Base-by-base conservation (phyloP, 2,888 invertebrate species). In the Limnephilus lunatus region DNA sequence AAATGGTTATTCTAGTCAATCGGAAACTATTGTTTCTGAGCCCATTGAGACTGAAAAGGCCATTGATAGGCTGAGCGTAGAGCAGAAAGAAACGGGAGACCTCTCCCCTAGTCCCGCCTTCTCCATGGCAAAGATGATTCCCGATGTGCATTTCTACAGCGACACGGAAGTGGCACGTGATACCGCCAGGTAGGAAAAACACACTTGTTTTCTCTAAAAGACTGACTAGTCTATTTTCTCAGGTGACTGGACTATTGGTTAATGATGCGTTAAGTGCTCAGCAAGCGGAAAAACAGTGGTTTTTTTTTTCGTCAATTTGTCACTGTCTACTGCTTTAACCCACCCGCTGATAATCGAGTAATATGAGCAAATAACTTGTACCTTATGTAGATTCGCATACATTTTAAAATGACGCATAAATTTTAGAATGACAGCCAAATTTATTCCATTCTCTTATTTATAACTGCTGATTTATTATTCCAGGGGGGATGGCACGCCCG, bases 121-220 rank as follows among this genome's bases (percentile, higher is more conserved):
- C 35, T 94, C 95, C 91, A 95, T 95, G 93, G 94, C 94, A 85
- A 95, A 95, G 94, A 92, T 92, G 94, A 94, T 94, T 94, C 96
- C 97, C 15, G 98, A 98, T 95, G 97, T 98, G 94, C 98, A 99
- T 95, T 99, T 99, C 96, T 99, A 98, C 95, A 99, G 99, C 95
- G 99, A 99, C 95, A 98, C 98, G 0, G 99, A 99, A 96, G 96
- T 98, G 89, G 98, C 98, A n/a, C 97, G 85, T 87, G 91, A 90
- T 12, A 53, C 86, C 44, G 89, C 48, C 81, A 91, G 92, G 92
- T 92, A 90, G 68, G 68, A 68, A 68, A 68, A 9, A 7, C 25
- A 25, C 25, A 7, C 68, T 68, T 25, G 9, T 68, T 68, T 25
- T 9, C 68, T 68, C 11, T 25, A 25, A n/a, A 25, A 68, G 25